A percentile compares a stretch with the other conserved stretches of the same genome.
Conservation (phyloP, 2,113 vertebrate genomes). For the Circaetus gallicus region DNA sequence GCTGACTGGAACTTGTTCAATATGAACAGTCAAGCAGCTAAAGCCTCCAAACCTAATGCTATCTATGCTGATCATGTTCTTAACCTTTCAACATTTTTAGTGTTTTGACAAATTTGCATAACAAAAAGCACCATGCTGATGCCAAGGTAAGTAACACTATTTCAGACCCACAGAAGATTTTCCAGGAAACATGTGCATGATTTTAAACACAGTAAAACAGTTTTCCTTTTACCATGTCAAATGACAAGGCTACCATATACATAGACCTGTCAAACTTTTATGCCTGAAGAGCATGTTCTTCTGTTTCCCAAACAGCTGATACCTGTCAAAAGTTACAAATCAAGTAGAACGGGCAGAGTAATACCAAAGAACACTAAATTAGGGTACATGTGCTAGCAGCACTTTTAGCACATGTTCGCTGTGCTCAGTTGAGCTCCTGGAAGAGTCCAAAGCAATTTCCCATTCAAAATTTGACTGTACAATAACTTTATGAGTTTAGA, state of each 20-base stretch:
- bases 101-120: neutral
- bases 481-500: neutral
- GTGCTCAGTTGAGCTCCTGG: neutral
- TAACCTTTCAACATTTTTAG: neutral
- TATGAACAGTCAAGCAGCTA: neutral
- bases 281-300: neutral
- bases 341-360: neutral
- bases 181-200: accelerated
- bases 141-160: neutral
- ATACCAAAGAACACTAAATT: neutral
- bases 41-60: neutral
- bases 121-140: neutral
- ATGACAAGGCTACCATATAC: neutral
- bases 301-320: neutral
- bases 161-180: neutral
- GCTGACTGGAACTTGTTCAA: neutral
- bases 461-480: neutral
- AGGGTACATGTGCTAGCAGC: neutral
- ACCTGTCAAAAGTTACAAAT: neutral
- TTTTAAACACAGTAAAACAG: neutral
- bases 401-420: neutral
- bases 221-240: neutral
- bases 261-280: neutral
- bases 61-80: neutral
- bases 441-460: neutral